Base-by-base conservation (phyloP, 2,888 invertebrate genomes). In the Lampropteryx suffumata region DNA sequence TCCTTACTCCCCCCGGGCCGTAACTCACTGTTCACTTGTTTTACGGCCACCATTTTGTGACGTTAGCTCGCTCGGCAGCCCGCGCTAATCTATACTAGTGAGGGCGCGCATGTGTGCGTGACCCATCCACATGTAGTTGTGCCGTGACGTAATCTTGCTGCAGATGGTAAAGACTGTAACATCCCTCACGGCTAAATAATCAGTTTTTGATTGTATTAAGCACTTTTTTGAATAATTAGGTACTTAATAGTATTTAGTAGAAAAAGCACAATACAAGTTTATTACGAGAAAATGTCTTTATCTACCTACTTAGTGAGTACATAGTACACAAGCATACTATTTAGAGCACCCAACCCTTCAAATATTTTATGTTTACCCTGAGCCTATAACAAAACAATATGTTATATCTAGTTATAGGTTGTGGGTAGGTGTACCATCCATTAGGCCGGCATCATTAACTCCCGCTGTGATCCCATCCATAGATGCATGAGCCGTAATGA, bases 1-100 rank as follows among this genome's bases (percentile, higher is more conserved):
- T 65, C 66, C 57, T 59, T 70, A 69, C 70, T 65, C 67, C 59
- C 67, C 64, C 63, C 76, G 76, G 79, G 75, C 84, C 80, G 84
- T 90, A 87, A 90, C 90, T 89, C 90, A 88, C 90, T 87, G 82
- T 90, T 90, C 89, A 87, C 89, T 90, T 88, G 90, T 83, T 89
- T 89, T 89, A 90, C 82, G 84, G 88, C 87, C 82, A 89, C 89
- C 89, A 90, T 90, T 86, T 90, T 90, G 89, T 90, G 89, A 89
- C 90, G 89, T 86, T 85, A 82, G 83, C 82, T 73, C 75, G 82
- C 82, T 76, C 79, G 82, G 82, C 86, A 79, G 79, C 78, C 77
- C 82, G 79, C 78, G 80, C 82, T 83, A 84, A 85, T 83, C 81
- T 84, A 82, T 79, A 78, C 77, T 62, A 61, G 67, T 66, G 36